Conservation (phyloP, 1,140 invertebrate genomes). For the Hydropsyche tenuis region DNA sequence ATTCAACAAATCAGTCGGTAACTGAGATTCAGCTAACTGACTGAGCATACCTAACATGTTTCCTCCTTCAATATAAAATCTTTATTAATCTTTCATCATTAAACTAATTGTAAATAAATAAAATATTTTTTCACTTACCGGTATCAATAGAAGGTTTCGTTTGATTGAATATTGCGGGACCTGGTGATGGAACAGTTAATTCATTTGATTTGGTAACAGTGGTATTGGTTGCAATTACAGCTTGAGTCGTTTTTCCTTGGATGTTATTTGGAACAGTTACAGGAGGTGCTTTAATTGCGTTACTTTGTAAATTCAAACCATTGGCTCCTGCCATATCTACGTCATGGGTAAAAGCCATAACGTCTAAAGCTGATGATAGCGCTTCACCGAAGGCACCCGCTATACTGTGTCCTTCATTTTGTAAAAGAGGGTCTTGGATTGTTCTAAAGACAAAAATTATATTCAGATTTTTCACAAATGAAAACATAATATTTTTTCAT, state of each 20-base stretch:
- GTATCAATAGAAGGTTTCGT: constrained; percentile 35
- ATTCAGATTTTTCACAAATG: not conserved
- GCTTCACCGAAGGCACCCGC: constrained; percentile 68
- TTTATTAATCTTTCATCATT: no score
- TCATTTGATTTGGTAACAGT: constrained; percentile 24
- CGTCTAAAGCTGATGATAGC: constrained; percentile 78
- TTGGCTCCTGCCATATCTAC: constrained; percentile 58
- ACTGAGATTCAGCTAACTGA: constrained; percentile 35
- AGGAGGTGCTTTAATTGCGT: constrained; percentile 22
- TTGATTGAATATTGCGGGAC: constrained; percentile 19
- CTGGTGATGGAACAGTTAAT: constrained; percentile 17
- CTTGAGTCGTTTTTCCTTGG: not conserved
- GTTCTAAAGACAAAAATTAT: constrained; percentile 46
- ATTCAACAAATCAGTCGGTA: not conserved
- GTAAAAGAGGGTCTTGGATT: constrained; percentile 52
- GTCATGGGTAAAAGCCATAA: constrained; percentile 80
- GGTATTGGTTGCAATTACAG: not conserved
- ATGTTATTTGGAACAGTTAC: not conserved
- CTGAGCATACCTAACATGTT: constrained; percentile 36
- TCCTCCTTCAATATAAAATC: constrained; percentile 29
- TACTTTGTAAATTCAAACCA: constrained; percentile 45
- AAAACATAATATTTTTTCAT: not conserved
- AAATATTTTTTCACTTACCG: constrained; percentile 25
- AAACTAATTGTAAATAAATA: not conserved
- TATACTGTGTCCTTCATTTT: constrained; percentile 54